phyloP scores from a whole-genome alignment of 2,888 invertebrate species.

The Leptopilina myrica region DNA sequence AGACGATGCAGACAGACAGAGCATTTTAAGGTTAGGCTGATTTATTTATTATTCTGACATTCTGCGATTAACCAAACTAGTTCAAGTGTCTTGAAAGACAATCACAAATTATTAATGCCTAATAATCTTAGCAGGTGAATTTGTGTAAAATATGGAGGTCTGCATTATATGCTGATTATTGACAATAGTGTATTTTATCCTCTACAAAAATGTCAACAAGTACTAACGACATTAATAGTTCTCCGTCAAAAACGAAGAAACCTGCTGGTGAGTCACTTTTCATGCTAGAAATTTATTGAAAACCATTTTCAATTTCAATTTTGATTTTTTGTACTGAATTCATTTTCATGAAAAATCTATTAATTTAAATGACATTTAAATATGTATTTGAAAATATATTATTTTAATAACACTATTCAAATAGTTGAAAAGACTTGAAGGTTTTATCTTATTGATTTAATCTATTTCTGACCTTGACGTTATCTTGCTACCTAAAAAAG shows the following conservation, averaged over 20 bases:
- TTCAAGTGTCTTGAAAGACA: neutral
- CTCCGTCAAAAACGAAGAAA: conserved; percentile 71
- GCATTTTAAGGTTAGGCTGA: conserved; percentile 7
- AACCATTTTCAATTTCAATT: neutral
- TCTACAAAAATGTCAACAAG: conserved; percentile 50
- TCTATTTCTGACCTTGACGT: conserved; percentile 19
- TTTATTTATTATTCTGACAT: neutral
- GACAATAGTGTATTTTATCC: neutral
- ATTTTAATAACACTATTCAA: conserved; percentile 9
- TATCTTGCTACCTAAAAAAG: neutral
- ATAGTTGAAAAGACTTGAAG: neutral
- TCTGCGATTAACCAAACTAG: neutral
- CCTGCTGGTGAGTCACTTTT: conserved; percentile 68
- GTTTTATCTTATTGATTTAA: conserved; percentile 13
- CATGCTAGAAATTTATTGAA: too few relatives aligned
- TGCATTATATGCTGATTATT: neutral
- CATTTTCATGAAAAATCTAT: neutral
- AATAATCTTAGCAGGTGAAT: neutral
- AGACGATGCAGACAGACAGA: too few relatives aligned
- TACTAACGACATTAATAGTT: conserved; percentile 61
- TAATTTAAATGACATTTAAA: neutral
- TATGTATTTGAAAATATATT: neutral
- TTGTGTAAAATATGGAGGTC: neutral
- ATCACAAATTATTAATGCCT: too few relatives aligned
- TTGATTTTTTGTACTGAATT: neutral